These are phyloP conservation scores for Notoglanidium macrostoma DNA, from an alignment of 2,797 vertebrate genomes.

Conservation along the genomic window DNA sequence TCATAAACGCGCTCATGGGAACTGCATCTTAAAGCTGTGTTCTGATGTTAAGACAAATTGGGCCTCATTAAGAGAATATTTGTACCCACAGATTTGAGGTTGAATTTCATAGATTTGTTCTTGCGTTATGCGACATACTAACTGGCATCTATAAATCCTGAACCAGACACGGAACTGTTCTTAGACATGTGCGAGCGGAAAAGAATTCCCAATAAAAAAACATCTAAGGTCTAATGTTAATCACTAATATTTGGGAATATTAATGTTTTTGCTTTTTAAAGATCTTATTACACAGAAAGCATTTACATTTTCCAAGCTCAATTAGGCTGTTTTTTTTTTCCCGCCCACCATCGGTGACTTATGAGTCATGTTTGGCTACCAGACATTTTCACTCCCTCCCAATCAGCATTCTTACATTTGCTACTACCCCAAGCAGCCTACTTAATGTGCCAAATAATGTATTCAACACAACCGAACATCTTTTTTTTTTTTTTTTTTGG, in stretches of 20 bases:
- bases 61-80: not conserved
- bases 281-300: not conserved
- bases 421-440: not conserved
- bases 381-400: not conserved
- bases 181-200: not conserved
- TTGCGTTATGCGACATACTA: not conserved
- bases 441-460: not conserved
- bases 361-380: conserved; percentile 6
- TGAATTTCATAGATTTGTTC: not conserved
- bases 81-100: not conserved
- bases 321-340: not conserved
- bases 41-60: too few relatives aligned
- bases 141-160: not conserved
- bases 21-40: not conserved
- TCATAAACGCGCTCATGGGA: not conserved
- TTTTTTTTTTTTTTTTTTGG: not conserved
- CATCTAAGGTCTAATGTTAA: not conserved
- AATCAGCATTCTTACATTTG: not conserved
- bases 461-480: not conserved
- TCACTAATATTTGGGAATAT: not conserved
- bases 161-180: too few relatives aligned
- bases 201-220: not conserved
- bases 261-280: not conserved
- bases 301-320: not conserved
- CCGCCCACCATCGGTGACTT: not conserved